These are phyloP conservation scores for Amia ocellicauda DNA, from an alignment of 2,113 vertebrate species.

Conservation along the genomic window DNA sequence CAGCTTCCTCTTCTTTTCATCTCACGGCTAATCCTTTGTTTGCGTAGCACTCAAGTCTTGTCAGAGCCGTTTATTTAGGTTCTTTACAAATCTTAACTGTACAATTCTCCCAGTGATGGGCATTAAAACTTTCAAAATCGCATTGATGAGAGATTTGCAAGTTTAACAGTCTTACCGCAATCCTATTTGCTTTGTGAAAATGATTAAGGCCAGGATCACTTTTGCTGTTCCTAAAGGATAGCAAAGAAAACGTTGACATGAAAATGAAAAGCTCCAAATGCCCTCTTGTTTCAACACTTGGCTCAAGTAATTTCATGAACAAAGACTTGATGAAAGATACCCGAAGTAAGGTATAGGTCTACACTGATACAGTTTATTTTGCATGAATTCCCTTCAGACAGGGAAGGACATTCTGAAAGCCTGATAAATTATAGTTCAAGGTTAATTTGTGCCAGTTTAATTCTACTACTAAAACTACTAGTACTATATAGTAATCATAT, in stretches of 20 bases:
- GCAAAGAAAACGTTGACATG: slow-evolving; percentile 3
- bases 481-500: too few relatives aligned
- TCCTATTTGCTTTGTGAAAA: slow-evolving; percentile 5
- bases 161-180: not conserved
- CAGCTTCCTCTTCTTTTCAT: slow-evolving; percentile 12
- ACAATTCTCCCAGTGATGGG: not conserved
- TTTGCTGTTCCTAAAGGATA: slow-evolving; percentile 7
- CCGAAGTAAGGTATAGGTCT: too few relatives aligned
- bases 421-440: too few relatives aligned
- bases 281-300: slow-evolving; percentile 9
- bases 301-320: slow-evolving; percentile 3
- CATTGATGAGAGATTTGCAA: slow-evolving; percentile 8
- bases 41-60: not conserved
- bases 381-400: slow-evolving; percentile 5
- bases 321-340: slow-evolving; percentile 15
- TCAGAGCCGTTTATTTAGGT: not conserved
- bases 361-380: slow-evolving; percentile 10
- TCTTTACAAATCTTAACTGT: not conserved
- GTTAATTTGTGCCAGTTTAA: too few relatives aligned
- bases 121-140: slow-evolving; percentile 4
- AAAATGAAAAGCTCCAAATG: not conserved
- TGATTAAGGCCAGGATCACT: slow-evolving; percentile 8
- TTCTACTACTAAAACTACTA: too few relatives aligned
- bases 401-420: too few relatives aligned
- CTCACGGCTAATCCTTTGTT: slow-evolving; percentile 1